Base-by-base conservation (phyloP, 2,797 vertebrate species). In the Peromyscus attwateri region DNA sequence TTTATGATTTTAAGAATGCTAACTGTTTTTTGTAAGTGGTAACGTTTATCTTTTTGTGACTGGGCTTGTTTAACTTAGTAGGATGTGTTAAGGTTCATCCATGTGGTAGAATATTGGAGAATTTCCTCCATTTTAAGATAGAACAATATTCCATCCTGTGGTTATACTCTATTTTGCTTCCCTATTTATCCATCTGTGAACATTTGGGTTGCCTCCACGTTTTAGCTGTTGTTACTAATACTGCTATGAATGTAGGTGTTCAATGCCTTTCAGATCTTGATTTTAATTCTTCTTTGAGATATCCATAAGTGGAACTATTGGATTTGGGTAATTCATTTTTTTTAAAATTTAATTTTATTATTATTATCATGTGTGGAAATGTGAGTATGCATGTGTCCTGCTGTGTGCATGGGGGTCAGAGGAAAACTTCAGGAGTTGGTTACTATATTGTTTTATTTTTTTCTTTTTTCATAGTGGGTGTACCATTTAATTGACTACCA, bases 221-320 rank as follows among this genome's bases (percentile, higher is more conserved):
- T 89, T 89, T 77, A 83, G 40, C 21, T 80, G 21, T 80, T 77
- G 68, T 76, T 62, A 95, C 68, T 95, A 88, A 76, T 77, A 52
- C 49, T 91, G 34, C 52, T 91, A 3, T 85, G 40, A 55, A 92
- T 9, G 17, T 43, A 46, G 21, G 37, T 70, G 43, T n/a, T 52
- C 60, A 92, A 34, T 8, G 37, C 76, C 43, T 89, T 79, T 64
- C 17, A 64, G n/a, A 64, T 25, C 23, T 62, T 93, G n/a, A 57
- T 49, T 84, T 90, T 49, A 89, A 43, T 89, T 93, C 40, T 95
- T 60, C 46, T 95, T 64, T 57, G 34, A 57, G 43, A 25, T 84
- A 79, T 40, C n/a, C 23, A 55, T 46, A 70, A 87, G 66, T 75
- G 55, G 43, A 91, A 73, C 60, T 91, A 31, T 64, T 79, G 34